Base-by-base conservation (phyloP, 2,797 vertebrate genomes). In the Phataginus tetradactyla region DNA sequence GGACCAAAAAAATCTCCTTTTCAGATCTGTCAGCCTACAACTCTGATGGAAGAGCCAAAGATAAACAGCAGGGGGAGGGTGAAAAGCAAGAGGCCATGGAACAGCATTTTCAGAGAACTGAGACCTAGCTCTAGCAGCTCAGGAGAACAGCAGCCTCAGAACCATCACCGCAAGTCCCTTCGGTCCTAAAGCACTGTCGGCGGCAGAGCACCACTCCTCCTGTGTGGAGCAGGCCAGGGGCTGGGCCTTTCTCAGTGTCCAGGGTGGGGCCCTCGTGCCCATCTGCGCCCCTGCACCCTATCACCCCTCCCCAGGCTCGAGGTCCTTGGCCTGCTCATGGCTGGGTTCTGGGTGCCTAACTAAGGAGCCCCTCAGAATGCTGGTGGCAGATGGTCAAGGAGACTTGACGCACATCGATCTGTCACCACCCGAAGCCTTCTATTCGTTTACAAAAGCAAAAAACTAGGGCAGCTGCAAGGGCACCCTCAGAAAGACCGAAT, bases 381-480 rank as follows among this genome's bases (percentile, higher is more conserved):
- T 93, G 90, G 87, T 68, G 85, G n/a, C 37, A 77, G 4, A 68
- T 45, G 42, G 42, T 12, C 13, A 27, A 12, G 34, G 29, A 45
- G 11, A 45, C n/a, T 64, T 55, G 25, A 92, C 25, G 83, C 27
- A 12, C 29, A 94, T 5, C 45, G 25, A 74, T 77, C 85, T 97
- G 95, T 95, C 25, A 89, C 87, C 64, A 14, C 29, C 34, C 13
- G 63, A 69, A 86, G 20, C n/a, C 51, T 94, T 68, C 25, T 88
- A 37, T 75, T 66, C 27, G n/a, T 87, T 97, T 86, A 94, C 85
- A 79, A 57, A 95, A 53, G 49, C 59, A 87, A 95, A 37, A 94
- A 42, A 20, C 37, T 11, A 74, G 27, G 57, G 27, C 57, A 87
- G 68, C 64, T 63, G 29, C 49, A 3, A n/a, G 27, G 25, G 8